A percentile compares a stretch with the other conserved stretches of the same genome.
These are phyloP conservation scores for Oncopodura yosiiana DNA, from an alignment of 1,140 invertebrate genomes.

Conservation along the genomic window DNA sequence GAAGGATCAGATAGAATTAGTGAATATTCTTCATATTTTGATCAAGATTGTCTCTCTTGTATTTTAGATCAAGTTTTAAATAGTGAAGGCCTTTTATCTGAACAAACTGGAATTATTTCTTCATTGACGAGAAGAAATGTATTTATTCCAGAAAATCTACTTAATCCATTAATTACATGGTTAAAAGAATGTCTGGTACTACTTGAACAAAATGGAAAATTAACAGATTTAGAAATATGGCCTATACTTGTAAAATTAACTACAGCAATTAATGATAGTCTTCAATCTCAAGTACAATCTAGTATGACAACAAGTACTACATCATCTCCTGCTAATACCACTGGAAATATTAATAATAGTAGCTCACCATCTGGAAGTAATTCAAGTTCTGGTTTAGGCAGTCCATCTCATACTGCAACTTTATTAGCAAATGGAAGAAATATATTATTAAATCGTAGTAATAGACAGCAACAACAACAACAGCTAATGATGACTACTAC, in stretches of 20 bases:
- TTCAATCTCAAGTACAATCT: background rate
- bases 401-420: constrained; percentile 22
- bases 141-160: constrained; percentile 32
- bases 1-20: constrained; percentile 46
- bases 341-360: background rate
- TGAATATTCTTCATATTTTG: constrained; percentile 39
- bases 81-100: constrained; percentile 28
- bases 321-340: background rate
- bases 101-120: constrained; percentile 21
- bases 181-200: constrained; percentile 30
- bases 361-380: constrained; percentile 12
- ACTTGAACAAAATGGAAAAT: constrained; percentile 25
- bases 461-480: background rate
- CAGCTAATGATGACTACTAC: background rate
- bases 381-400: constrained; percentile 13
- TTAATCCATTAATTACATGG: constrained; percentile 25
- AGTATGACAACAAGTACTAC: background rate
- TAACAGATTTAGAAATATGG: constrained; percentile 33
- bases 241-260: constrained; percentile 20
- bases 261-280: constrained; percentile 11
- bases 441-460: constrained; percentile 22
- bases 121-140: constrained; percentile 21
- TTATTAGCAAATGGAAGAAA: constrained; percentile 25
- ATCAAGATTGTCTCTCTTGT: constrained; percentile 23
- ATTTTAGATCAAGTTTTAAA: constrained; percentile 30